Evolutionary conservation across 2,113 vertebrate genomes (phyloP).

Genomic region (Dipodomys ordii): DNA sequence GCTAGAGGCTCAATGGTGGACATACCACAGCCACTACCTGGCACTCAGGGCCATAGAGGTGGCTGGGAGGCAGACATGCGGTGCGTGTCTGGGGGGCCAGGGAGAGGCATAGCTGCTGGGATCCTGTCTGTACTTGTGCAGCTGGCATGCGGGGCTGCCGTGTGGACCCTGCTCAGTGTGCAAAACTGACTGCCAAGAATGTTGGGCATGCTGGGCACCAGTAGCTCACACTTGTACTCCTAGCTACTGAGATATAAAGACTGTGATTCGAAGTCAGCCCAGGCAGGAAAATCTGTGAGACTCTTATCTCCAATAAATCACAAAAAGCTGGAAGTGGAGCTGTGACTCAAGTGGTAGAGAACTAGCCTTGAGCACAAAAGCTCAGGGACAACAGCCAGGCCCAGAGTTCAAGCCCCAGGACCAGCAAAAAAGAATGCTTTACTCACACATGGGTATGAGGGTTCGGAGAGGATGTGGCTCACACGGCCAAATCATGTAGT

Average conservation of each 20-base stretch:
- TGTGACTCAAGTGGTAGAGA: too few species aligned
- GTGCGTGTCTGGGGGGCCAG: background rate
- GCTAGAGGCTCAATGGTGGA: background rate
- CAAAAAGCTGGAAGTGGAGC: too few species aligned
- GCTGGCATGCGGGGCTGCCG: background rate
- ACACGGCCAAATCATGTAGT: too few species aligned
- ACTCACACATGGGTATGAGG: rapidly evolving
- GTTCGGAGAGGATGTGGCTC: background rate
- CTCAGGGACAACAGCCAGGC: too few species aligned
- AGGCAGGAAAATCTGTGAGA: too few species aligned
- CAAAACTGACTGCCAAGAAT: background rate
- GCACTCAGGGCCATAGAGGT: too few species aligned
- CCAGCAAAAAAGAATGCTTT: rapidly evolving
- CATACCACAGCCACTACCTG: background rate
- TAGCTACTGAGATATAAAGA: too few species aligned
- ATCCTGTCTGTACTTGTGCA: background rate
- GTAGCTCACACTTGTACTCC: background rate
- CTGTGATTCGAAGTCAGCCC: too few species aligned
- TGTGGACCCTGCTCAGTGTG: background rate
- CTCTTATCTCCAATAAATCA: too few species aligned
- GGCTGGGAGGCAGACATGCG: too few species aligned
- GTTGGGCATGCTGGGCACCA: background rate
- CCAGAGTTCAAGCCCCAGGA: too few species aligned
- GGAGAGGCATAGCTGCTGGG: background rate
- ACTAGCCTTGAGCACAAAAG: too few species aligned